Conservation (phyloP, 2,888 invertebrate species). For the Brachyptera risi region DNA sequence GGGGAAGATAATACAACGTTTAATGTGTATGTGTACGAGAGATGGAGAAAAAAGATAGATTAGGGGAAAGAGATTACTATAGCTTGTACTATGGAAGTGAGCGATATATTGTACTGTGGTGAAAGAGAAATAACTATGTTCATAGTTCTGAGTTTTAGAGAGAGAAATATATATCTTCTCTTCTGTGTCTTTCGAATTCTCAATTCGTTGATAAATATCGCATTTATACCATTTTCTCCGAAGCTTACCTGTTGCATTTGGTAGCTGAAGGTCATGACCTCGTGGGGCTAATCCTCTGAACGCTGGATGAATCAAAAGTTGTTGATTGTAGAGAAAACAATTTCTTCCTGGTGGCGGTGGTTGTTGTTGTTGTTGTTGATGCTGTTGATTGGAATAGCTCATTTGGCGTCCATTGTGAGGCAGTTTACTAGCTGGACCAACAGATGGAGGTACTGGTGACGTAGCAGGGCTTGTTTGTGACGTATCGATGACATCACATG, state of each 20-base stretch:
- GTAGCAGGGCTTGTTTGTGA: constrained; percentile 3
- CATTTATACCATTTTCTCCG: too few species aligned
- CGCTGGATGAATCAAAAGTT: constrained; percentile 31
- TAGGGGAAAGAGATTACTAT: too few species aligned
- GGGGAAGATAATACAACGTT: too few species aligned
- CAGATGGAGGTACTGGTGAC: constrained; percentile 8
- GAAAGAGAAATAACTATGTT: too few species aligned
- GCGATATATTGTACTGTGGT: too few species aligned
- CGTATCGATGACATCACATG: constrained; percentile 28
- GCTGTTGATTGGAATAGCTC: constrained; percentile 1
- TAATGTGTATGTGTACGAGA: too few species aligned
- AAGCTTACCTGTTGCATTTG: constrained; percentile 36
- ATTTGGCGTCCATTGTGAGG: constrained; percentile 5
- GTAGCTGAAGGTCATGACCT: constrained; percentile 40
- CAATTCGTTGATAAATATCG: too few species aligned
- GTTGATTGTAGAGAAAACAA: constrained; percentile 25
- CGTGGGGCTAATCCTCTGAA: constrained; percentile 30
- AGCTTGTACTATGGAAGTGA: too few species aligned
- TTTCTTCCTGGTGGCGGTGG: constrained; percentile 14
- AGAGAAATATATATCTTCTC: too few species aligned
- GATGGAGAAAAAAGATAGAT: too few species aligned
- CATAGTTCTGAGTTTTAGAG: too few species aligned
- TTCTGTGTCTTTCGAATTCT: too few species aligned
- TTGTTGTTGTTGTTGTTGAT: neutral
- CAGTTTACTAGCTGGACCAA: constrained; percentile 12